Evolutionary conservation across 2,113 vertebrate species (phyloP), one percentile per base, ranked within the genome.

Genomic region (Struthidea cinerea): DNA sequence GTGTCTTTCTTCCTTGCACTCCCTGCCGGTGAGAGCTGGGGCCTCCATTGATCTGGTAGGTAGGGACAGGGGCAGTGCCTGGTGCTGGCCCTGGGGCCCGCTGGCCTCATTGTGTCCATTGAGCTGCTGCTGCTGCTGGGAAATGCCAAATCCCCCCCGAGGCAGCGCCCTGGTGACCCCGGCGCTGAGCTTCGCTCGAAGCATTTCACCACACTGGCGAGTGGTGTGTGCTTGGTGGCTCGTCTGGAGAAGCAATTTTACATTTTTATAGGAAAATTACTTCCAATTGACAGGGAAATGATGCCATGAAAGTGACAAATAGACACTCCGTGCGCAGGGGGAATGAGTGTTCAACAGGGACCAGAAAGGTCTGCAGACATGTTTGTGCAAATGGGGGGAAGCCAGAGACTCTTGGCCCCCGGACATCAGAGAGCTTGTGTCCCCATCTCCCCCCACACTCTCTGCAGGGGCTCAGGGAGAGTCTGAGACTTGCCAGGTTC

Each of bases 1-100:
- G 95, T 95, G 97, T 37, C 96, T 96, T 97, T 97, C 92, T 97
- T 95, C 59, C 88, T 82, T 4, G 23, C 91, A 87, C 95, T 95
- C 97, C 95, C 95, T 95, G 97, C 97, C 95, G 95, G 96, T 97
- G 97, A 96, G 97, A 97, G 97, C 95, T 23, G 16, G 57, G 70
- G 50, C 50, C 52, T 59, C 55, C 91, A 71, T 94, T 97, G 93
- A 96, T 80, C 27, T 7, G 16, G 24, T 47, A 77, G 96, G 93
- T 82, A 86, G 89, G 26, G 80, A 84, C 76, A 60, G 8, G 76
- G 92, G 86, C 90, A 76, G 13, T 13, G 89, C 68, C 39, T 33
- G 67, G 27, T 24, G 67, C 81, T 5, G 63, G 59, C 50, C 78
- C 74, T 41, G 83, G 47, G 84, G 84, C 30, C 78, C 9, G 8